Evolutionary conservation across 2,888 invertebrate genomes (phyloP).

Genomic region (Sthenelais limicola): DNA sequence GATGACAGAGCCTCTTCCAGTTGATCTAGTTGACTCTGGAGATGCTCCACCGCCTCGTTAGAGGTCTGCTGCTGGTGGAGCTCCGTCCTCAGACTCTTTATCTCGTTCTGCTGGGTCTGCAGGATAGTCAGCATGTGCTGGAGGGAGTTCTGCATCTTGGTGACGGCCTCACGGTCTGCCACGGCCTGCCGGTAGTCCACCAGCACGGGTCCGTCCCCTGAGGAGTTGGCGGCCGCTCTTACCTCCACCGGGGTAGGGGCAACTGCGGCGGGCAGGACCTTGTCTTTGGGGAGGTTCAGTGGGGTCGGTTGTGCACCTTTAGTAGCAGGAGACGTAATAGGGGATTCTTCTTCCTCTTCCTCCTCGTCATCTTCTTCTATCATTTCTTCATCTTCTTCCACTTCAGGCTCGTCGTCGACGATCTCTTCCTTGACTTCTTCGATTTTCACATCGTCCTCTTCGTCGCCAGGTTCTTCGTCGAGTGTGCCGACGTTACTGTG

Average conservation of each 20-base stretch:
- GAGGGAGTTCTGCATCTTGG: conserved; percentile 59
- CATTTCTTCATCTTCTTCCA: no score
- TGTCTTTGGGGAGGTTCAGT: neutral
- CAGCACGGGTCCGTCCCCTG: neutral
- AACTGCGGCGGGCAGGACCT: no score
- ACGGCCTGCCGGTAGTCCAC: neutral
- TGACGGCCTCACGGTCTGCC: neutral
- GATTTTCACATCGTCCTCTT: conserved; percentile 45
- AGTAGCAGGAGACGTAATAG: neutral
- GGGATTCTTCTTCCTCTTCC: neutral
- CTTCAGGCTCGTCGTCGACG: conserved; percentile 3
- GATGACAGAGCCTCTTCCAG: conserved; percentile 63
- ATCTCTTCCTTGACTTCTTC: conserved; percentile 47
- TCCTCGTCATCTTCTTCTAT: neutral
- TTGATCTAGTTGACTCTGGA: conserved; percentile 62
- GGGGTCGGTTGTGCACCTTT: neutral
- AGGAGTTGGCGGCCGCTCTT: neutral
- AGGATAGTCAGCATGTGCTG: conserved; percentile 57
- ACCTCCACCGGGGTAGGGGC: neutral
- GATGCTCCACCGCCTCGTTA: conserved; percentile 11
- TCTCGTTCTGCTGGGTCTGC: conserved; percentile 62
- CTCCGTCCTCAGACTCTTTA: conserved; percentile 63
- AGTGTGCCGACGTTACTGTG: neutral
- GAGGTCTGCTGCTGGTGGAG: conserved; percentile 57
- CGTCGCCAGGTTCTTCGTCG: conserved; percentile 39